A percentile compares a stretch with the other conserved stretches of the same genome.
phyloP scores from a whole-genome alignment of 1,140 invertebrate species.

The Trissolcus basalis region DNA sequence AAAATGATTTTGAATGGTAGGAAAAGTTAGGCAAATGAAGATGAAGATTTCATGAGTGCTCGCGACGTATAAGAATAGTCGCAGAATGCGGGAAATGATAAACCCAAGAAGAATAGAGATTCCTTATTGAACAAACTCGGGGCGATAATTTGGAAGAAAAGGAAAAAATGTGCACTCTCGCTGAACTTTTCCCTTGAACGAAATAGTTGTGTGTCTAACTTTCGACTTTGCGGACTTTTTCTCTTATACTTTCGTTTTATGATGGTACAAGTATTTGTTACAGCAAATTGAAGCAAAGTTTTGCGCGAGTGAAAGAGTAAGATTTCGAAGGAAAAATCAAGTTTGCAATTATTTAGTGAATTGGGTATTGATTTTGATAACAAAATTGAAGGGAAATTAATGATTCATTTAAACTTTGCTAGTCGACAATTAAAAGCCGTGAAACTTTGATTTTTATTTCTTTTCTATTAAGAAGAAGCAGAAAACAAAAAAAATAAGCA shows the following conservation, averaged over 20 bases:
- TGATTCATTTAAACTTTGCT: too few species aligned
- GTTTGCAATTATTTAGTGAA: constrained; percentile 36
- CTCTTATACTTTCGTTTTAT: constrained; percentile 39
- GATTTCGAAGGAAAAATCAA: constrained; percentile 1
- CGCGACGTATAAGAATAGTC: not conserved
- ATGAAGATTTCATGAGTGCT: too few species aligned
- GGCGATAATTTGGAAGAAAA: constrained; percentile 37
- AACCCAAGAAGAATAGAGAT: constrained; percentile 3
- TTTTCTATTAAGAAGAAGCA: too few species aligned
- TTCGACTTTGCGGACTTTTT: constrained; percentile 42
- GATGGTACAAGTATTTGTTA: constrained; percentile 37
- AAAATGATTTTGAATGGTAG: too few species aligned
- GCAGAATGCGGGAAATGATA: constrained; percentile 1
- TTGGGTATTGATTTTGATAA: constrained; percentile 21
- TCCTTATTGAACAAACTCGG: constrained; percentile 34
- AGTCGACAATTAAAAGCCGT: too few species aligned
- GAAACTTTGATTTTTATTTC: too few species aligned
- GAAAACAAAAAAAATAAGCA: not conserved
- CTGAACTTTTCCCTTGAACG: constrained; percentile 42
- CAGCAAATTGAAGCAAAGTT: constrained; percentile 43
- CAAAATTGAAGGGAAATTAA: too few species aligned
- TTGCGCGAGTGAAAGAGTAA: constrained; percentile 6
- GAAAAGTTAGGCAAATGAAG: too few species aligned
- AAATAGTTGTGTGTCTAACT: constrained; percentile 45
- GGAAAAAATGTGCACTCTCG: constrained; percentile 15